Base-by-base conservation (phyloP, 2,888 invertebrate species). In the Rhimphoctona megacephalus region DNA sequence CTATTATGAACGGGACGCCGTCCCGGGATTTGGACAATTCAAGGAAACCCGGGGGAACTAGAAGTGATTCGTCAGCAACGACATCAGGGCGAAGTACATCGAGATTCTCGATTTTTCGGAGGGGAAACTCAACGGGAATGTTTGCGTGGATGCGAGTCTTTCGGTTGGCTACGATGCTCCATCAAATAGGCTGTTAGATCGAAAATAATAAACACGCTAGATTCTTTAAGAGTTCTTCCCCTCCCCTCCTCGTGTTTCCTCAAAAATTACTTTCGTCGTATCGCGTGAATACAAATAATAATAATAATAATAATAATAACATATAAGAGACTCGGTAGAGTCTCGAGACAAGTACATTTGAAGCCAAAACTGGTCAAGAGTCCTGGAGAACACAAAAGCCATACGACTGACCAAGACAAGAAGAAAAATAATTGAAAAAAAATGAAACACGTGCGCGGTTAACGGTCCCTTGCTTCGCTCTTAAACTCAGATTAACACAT, bases 111-210 rank as follows among this genome's bases (percentile, higher is more conserved):
- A 89, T 77, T 66, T 17, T 49, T 11, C 77, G 77, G 14, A 49
- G 49, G 49, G 57, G 79, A 33, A 90, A 90, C 52, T 92, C 93
- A 72, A 91, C 92, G 83, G 94, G 93, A 77, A 93, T 94, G 91
- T 94, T 94, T 89, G 94, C 94, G 85, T 94, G 94, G 94, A 94
- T 94, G 93, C 92, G 94, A 54, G 94, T 94, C 88, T 94, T 94
- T 86, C 92, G 94, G 83, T 88, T 94, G 81, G 94, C 93, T 30
- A 90, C 93, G 85, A 93, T 94, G 91, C 90, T 94, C 33, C 93
- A 93, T 82, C 92, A 93, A 86, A 90, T 93, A 88, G 93, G 92
- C 88, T 94, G 94, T 90, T 94, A 94, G 92, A 90, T 22, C 64
- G 54, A 49, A 54, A 72, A 46, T 43, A 30, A 36, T 43, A 39